Percentiles rank a stretch among this genome's conserved stretches.
Conservation (phyloP, 2,113 vertebrate genomes). For the Spizaetus ornatus region DNA sequence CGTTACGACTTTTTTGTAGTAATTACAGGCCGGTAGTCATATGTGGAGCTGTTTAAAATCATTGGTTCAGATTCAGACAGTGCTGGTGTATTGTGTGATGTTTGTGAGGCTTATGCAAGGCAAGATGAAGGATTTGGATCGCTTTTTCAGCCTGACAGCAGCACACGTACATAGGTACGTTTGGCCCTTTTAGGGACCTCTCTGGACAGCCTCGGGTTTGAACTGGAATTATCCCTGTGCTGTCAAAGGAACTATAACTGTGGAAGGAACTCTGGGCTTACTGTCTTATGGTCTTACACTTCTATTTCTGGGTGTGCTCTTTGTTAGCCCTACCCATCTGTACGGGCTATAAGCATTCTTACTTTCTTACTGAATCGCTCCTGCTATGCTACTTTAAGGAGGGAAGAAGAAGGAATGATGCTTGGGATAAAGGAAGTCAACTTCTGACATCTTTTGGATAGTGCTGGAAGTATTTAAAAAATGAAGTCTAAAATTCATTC, state of each 20-base stretch:
- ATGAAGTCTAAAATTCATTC: fast-evolving
- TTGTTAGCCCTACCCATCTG: neutral
- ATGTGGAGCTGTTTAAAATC: neutral
- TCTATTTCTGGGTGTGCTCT: neutral
- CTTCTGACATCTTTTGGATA: neutral
- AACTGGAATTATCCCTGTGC: neutral
- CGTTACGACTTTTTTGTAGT: neutral
- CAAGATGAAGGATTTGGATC: neutral
- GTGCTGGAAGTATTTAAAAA: neutral
- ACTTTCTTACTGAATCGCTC: neutral
- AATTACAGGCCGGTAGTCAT: neutral
- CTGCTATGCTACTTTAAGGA: neutral
- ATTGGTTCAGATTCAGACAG: neutral
- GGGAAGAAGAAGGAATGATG: neutral
- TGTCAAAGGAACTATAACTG: neutral
- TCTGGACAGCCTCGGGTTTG: neutral
- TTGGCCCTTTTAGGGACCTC: neutral
- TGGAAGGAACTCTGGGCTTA: neutral
- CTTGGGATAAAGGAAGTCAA: neutral
- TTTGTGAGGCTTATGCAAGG: neutral
- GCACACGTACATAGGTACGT: fast-evolving
- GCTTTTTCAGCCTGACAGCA: neutral
- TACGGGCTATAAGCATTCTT: fast-evolving
- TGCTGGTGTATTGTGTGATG: neutral
- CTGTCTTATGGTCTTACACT: neutral